A percentile compares a stretch with the other conserved stretches of the same genome.
Evolutionary conservation across 35 echinoderm and acorn worm species (phyloP).

Genomic region (Lytechinus pictus): DNA sequence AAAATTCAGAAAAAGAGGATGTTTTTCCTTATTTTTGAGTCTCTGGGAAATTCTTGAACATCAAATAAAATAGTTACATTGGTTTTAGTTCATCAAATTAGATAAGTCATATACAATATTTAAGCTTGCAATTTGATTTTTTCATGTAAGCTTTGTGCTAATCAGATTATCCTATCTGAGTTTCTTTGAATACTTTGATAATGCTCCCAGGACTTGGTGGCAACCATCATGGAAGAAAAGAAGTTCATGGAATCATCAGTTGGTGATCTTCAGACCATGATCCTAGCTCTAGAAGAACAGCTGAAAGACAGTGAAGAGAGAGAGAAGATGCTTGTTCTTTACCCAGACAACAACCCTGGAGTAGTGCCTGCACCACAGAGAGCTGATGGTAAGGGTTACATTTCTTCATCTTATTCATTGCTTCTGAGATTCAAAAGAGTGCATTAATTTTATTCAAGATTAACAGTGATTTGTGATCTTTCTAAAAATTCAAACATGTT

Average conservation of each 20-base stretch:
- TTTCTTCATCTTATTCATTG: no score
- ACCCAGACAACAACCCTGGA: constrained; percentile 78
- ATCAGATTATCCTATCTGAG: not conserved
- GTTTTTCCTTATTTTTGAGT: no score
- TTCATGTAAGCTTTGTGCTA: not conserved
- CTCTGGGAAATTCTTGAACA: no score
- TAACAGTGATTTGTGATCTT: no score
- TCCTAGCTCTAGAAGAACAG: constrained; percentile 74
- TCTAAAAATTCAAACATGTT: no score
- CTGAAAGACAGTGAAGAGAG: constrained; percentile 75
- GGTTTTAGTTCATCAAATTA: no score
- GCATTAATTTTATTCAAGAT: no score
- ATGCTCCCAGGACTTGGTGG: constrained; percentile 58
- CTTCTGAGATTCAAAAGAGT: no score
- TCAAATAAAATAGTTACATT: no score
- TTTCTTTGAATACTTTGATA: constrained; percentile 26
- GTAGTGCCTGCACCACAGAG: constrained; percentile 51
- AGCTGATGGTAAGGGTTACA: not conserved
- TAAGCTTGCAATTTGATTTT: no score
- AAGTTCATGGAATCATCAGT: constrained; percentile 78
- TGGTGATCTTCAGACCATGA: constrained; percentile 85
- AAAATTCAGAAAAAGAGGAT: no score
- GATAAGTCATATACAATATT: no score
- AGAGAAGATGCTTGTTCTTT: constrained; percentile 84
- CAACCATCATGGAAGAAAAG: constrained; percentile 75